Base-by-base conservation (phyloP, 2,113 vertebrate genomes). In the Dinomys branickii region DNA sequence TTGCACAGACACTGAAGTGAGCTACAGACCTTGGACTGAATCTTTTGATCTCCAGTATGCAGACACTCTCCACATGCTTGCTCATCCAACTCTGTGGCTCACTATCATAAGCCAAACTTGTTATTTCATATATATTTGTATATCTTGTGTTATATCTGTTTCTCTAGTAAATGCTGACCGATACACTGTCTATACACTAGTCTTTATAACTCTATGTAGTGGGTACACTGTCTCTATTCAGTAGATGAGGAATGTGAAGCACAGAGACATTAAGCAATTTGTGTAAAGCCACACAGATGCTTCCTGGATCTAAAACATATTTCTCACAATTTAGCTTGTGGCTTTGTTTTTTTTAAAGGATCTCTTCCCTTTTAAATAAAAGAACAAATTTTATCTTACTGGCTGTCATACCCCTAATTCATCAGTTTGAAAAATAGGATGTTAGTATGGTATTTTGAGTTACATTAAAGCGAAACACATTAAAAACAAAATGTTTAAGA, bases 401-500 rank as follows among this genome's bases (percentile, higher is more conserved):
- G 80, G 35, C 28, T 30, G 59, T 41, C 17, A 83, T 7, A 65
- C 7, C 28, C 30, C 52, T 28, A 89, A 88, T 71, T 81, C 85
- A 77, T 83, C 38, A 92, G 4, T 78, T 94, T 86, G 44, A 94
- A 96, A 96, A 78, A 17, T 80, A 87, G 93, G 69, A 61, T n/a
- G 28, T 71, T 59, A 41, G 12, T 47, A 86, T 63, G 38, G 30
- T 63, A n/a, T 82, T 95, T 90, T 71, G 38, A 73, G 44, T 69
- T 92, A 85, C 5, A 93, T 71, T 93, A 95, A 91, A 80, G 54
- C 90, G 35, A 78, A 61, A 77, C 28, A 95, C 33, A 63, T 52
- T 78, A 77, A 92, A 90, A 56, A 92, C 35, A 92, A 96, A 87
- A 92, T 63, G 26, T 93, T 97, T 96, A 80, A 84, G 38, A 88